Base-by-base conservation (phyloP, 2,888 invertebrate species). In the Tiliacea citrago region DNA sequence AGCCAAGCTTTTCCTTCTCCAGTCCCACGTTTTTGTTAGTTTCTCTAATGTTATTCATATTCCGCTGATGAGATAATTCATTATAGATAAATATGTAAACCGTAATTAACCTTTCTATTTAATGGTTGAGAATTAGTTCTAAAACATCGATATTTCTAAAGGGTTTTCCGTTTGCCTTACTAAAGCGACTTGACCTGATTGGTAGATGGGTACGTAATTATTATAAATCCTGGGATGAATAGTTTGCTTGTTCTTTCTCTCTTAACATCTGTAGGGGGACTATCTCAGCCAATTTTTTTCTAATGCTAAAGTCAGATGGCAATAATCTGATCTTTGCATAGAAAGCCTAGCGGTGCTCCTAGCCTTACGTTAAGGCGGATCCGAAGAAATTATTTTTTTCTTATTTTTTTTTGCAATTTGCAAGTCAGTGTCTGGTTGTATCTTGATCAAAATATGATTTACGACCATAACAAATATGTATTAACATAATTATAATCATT, bases 21-120 rank as follows among this genome's bases (percentile, higher is more conserved):
- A 88, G 87, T 92, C 92, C 87, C 91, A 92, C 91, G 92, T 91
- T 92, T 91, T 91, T 91, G 55, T 77, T 1, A 16, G 82, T 83
- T 77, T 81, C 83, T 82, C 65, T 75, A 72, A 77, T 75, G 29
- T 67, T 73, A 78, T 81, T 86, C 76, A 75, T 81, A 75, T 77
- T 12, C 76, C 16, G 66, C 61, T 81, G 75, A 76, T 81, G 86
- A 73, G 67, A 75, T 73, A 68, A 77, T 83, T 83, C 69, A 85
- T 71, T 74, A 68, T 35, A 71, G 55, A 75, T 77, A 75, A 73
- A 75, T 72, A 53, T 58, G 51, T 67, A 49, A 42, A 49, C 42
- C 16, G 53, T 69, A 55, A 84, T 74, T 70, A 72, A 45, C 16
- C 29, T 79, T 62, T 45, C 47, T 0, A 65, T 55, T 29, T 29